Conservation (phyloP, 1,140 invertebrate species). For the Tribolium madens region DNA sequence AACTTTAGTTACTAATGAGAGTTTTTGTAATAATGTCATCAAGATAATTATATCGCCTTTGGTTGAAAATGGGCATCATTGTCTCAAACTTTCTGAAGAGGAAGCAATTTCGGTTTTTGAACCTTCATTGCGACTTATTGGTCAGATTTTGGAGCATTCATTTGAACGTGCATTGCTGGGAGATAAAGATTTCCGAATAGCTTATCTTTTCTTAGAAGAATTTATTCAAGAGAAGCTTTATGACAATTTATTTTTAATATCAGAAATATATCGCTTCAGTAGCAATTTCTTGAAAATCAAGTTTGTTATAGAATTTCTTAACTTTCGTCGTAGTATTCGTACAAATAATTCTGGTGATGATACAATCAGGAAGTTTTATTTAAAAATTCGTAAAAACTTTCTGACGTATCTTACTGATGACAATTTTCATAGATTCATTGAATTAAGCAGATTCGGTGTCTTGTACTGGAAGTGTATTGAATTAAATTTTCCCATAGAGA, state of each 20-base stretch:
- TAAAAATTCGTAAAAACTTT: not conserved
- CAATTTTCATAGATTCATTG: not conserved
- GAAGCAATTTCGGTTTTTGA: conserved; percentile 68
- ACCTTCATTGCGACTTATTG: conserved; percentile 68
- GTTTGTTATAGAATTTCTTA: conserved; percentile 43
- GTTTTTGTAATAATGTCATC: conserved; percentile 47
- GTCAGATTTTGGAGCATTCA: conserved; percentile 63
- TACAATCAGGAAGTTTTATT: not conserved
- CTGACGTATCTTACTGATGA: not conserved
- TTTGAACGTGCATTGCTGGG: conserved; percentile 48
- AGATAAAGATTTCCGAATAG: conserved; percentile 50
- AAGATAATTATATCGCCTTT: conserved; percentile 40
- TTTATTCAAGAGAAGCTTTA: conserved; percentile 47
- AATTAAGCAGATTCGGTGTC: not conserved
- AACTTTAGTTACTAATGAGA: conserved; percentile 37
- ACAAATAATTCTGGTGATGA: not conserved
- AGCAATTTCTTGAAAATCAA: conserved; percentile 51
- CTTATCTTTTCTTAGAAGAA: conserved; percentile 19
- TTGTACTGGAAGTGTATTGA: not conserved
- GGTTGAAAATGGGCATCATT: not conserved
- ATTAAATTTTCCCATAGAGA: not conserved
- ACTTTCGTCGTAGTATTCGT: not conserved
- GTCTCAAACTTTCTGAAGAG: conserved; percentile 65
- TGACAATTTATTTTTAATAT: conserved; percentile 46
- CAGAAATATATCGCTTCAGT: conserved; percentile 49